Evolutionary conservation across 2,797 vertebrate species (phyloP).

Genomic region (Helicolenus hilgendorfi): DNA sequence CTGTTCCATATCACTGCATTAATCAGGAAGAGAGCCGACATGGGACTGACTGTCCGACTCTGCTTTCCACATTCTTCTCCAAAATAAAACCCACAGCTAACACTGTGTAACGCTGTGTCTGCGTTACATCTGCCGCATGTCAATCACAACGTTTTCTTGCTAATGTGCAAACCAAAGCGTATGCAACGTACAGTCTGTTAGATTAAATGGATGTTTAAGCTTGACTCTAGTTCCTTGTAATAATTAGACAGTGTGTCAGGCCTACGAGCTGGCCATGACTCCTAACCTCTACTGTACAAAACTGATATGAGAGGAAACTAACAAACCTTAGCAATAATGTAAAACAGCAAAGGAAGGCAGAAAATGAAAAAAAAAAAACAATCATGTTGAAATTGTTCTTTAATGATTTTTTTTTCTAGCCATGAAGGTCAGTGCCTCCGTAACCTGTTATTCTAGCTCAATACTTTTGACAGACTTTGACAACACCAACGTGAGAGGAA

Average conservation of each 20-base stretch:
- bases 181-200: background rate
- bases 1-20: background rate
- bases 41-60: background rate
- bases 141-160: constrained; percentile 44
- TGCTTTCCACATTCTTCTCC: constrained; percentile 17
- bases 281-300: background rate
- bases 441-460: background rate
- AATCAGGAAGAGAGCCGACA: background rate
- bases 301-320: background rate
- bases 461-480: background rate
- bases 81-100: constrained; percentile 9
- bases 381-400: background rate
- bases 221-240: background rate
- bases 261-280: background rate
- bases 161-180: constrained; percentile 31
- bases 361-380: background rate
- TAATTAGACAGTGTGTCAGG: background rate
- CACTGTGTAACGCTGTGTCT: constrained; percentile 2
- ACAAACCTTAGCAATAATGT: background rate
- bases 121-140: constrained; percentile 38
- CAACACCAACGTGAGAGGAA: constrained; percentile 9
- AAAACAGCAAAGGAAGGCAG: background rate
- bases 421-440: background rate
- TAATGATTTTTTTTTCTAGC: background rate
- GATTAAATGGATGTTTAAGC: background rate